phyloP scores from a whole-genome alignment of 2,888 invertebrate genomes.

The Pheosia gnoma region DNA sequence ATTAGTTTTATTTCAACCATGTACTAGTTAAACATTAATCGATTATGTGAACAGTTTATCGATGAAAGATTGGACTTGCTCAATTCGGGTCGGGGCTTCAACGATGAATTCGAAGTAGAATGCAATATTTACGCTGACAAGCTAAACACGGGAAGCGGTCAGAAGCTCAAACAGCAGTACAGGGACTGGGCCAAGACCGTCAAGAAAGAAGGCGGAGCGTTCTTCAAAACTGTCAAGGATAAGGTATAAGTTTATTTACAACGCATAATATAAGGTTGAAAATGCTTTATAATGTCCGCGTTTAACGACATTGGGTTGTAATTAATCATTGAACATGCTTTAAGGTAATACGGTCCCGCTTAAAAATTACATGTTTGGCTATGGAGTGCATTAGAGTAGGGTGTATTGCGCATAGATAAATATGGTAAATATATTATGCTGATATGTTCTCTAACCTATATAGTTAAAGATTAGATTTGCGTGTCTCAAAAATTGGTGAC shows the following conservation, averaged over 20 bases:
- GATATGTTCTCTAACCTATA: background rate
- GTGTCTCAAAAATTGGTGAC: background rate
- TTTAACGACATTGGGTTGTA: background rate
- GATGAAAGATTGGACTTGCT: conserved; percentile 96
- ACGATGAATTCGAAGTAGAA: conserved; percentile 98
- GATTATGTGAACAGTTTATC: conserved; percentile 88
- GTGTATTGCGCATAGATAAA: background rate
- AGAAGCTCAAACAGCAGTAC: conserved; percentile 78
- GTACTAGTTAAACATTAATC: conserved; percentile 15
- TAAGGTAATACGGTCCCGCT: background rate
- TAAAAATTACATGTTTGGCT: conserved; percentile 4
- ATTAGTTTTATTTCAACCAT: no score
- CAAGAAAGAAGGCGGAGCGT: conserved; percentile 91
- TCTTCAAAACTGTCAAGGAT: conserved; percentile 94
- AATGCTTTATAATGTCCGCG: conserved; percentile 1
- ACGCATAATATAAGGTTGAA: background rate
- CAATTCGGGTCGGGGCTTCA: conserved; percentile 96
- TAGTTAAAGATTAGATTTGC: background rate
- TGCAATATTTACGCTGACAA: conserved; percentile 82
- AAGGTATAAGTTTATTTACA: conserved; percentile 84
- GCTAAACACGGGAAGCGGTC: conserved; percentile 77
- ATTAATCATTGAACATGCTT: conserved; percentile 1
- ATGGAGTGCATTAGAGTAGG: conserved; percentile 4
- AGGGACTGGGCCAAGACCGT: conserved; percentile 91
- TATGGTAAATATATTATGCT: background rate